A percentile compares a stretch with the other conserved stretches of the same genome.
Conservation (phyloP, 2,113 vertebrate species). For the Cyprinodon brontotheroides region DNA sequence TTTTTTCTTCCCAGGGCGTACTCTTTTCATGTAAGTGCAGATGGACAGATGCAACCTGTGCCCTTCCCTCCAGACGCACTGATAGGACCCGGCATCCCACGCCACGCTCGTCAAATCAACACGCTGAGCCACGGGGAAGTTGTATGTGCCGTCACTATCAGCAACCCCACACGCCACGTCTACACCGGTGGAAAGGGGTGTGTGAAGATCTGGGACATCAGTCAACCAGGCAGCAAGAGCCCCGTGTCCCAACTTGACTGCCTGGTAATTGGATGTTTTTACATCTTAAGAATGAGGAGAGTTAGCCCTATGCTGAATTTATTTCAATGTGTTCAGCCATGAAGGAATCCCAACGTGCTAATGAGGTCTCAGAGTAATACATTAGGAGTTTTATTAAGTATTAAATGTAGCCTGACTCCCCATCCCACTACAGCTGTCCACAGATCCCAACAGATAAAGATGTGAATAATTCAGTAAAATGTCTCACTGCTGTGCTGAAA, state of each 20-base stretch:
- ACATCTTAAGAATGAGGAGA: slow-evolving; percentile 1
- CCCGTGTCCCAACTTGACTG: slow-evolving; percentile 97
- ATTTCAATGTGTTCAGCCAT: slow-evolving; percentile 16
- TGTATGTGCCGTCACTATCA: slow-evolving; percentile 96
- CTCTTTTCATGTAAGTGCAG: slow-evolving; percentile 94
- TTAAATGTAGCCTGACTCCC: slow-evolving; percentile 46
- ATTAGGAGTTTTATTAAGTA: slow-evolving; percentile 37
- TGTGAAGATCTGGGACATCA: slow-evolving; percentile 99
- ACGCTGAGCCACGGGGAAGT: slow-evolving; percentile 94
- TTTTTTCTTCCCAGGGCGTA: slow-evolving; percentile 82
- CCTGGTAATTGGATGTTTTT: slow-evolving; percentile 80
- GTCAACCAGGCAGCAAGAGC: slow-evolving; percentile 96
- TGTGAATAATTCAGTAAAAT: slow-evolving; percentile 63
- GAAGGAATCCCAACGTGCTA: slow-evolving; percentile 11
- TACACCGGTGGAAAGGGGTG: slow-evolving; percentile 97
- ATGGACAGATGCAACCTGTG: slow-evolving; percentile 97
- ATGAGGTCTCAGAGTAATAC: slow-evolving; percentile 21
- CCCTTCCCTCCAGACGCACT: slow-evolving; percentile 95
- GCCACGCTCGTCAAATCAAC: slow-evolving; percentile 96
- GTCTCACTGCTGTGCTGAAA: slow-evolving; percentile 57
- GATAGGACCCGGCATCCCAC: slow-evolving; percentile 92
- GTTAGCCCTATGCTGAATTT: not conserved
- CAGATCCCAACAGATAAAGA: slow-evolving; percentile 40
- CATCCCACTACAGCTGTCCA: slow-evolving; percentile 15
- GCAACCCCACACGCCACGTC: slow-evolving; percentile 95